These are phyloP conservation scores for Bambusicola thoracicus DNA, from an alignment of 2,113 vertebrate genomes.

Conservation along the genomic window DNA sequence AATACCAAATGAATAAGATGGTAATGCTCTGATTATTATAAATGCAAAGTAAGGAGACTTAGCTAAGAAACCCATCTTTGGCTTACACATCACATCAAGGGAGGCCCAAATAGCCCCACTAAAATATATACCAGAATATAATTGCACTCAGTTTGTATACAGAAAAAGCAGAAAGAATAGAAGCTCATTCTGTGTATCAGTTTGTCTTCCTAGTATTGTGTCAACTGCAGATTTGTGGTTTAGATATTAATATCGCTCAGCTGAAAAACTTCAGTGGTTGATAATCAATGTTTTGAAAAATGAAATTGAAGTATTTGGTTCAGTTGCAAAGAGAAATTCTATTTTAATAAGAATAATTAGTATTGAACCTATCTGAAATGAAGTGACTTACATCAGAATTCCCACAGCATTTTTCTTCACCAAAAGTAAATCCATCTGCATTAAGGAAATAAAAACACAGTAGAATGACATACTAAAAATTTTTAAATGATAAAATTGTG, in stretches of 20 bases:
- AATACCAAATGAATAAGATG: neutral
- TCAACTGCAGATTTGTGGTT: neutral
- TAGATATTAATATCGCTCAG: neutral
- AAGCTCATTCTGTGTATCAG: neutral
- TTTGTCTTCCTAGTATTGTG: neutral
- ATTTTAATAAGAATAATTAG: neutral
- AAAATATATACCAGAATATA: neutral
- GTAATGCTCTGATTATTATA: neutral
- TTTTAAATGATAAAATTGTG: neutral
- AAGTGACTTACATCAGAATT: neutral
- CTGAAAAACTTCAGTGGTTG: neutral
- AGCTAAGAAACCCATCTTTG: neutral
- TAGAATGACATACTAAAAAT: neutral
- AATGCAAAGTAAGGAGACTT: neutral
- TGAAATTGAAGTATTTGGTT: neutral
- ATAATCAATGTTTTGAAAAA: neutral
- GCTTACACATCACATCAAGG: neutral
- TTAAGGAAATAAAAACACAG: neutral
- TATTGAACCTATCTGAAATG: neutral
- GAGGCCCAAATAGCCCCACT: neutral
- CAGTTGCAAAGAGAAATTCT: no score
- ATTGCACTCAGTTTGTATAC: neutral
- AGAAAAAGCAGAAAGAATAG: neutral
- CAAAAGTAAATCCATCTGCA: neutral
- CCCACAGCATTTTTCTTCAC: neutral